Conservation (phyloP, 1,140 invertebrate genomes). For the Andrena cerasifolii region DNA sequence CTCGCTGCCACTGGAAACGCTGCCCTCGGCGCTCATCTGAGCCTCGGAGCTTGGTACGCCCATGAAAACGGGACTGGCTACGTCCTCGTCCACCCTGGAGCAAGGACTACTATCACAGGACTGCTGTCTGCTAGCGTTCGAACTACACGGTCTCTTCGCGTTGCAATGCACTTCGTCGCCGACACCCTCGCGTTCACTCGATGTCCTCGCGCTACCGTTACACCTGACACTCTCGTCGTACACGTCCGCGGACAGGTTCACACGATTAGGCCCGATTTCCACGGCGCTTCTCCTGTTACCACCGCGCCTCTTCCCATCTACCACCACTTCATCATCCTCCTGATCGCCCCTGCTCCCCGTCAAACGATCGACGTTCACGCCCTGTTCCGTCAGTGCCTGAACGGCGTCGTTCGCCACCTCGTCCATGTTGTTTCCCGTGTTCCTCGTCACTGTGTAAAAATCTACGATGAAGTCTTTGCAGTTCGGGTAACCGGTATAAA, state of each 20-base stretch:
- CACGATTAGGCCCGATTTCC: constrained; percentile 13
- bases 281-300: neutral
- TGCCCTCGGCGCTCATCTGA: neutral
- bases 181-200: constrained; percentile 46
- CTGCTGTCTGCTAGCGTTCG: constrained; percentile 1
- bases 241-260: constrained; percentile 35
- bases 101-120: constrained; percentile 26
- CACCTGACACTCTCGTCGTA: constrained; percentile 42
- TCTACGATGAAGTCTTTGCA: constrained; percentile 85
- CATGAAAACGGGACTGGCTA: neutral
- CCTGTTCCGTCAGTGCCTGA: constrained; percentile 69
- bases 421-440: constrained; percentile 79
- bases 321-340: constrained; percentile 15
- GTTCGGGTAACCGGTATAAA: constrained; percentile 87
- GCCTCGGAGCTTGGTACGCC: neutral
- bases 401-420: constrained; percentile 78
- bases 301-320: neutral
- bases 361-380: constrained; percentile 9
- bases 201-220: constrained; percentile 39
- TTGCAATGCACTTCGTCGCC: constrained; percentile 39
- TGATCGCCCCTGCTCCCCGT: neutral
- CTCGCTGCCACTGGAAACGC: neutral
- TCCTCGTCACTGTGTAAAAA: constrained; percentile 81
- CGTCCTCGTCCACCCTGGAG: constrained; percentile 11
- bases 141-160: constrained; percentile 11